These are phyloP conservation scores for Tipula unca DNA, from an alignment of 2,888 invertebrate genomes.

Conservation along the genomic window DNA sequence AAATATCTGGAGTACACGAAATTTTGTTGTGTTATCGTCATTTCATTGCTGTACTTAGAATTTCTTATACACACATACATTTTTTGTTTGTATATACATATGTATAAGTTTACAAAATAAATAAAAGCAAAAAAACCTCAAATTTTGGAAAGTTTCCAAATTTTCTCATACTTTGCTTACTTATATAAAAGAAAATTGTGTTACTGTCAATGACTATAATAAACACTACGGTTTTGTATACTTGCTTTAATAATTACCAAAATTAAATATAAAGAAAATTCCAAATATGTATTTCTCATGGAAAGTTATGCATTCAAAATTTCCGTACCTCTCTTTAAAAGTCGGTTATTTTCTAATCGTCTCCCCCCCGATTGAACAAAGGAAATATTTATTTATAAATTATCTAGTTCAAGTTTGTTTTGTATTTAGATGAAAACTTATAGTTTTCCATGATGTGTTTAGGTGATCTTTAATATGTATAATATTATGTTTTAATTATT, in stretches of 20 bases:
- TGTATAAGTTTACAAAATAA: neutral
- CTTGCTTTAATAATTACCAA: neutral
- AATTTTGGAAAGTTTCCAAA: neutral
- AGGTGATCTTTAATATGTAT: neutral
- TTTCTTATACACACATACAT: neutral
- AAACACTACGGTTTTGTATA: neutral
- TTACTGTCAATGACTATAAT: neutral
- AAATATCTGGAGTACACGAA: neutral
- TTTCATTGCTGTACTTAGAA: neutral
- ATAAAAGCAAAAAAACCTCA: neutral
- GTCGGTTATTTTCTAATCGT: neutral
- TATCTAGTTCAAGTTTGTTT: neutral
- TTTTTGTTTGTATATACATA: neutral
- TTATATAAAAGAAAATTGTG: neutral
- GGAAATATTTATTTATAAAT: neutral
- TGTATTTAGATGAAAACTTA: neutral
- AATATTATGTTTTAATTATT: neutral
- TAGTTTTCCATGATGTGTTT: neutral
- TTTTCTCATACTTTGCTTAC: neutral
- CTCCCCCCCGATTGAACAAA: neutral
- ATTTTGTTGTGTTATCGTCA: neutral
- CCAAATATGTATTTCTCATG: neutral
- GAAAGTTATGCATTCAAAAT: neutral
- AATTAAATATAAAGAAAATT: neutral
- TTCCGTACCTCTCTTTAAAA: neutral